Conservation (phyloP, 1,140 invertebrate species). For the Dufourea novaeangliae region DNA sequence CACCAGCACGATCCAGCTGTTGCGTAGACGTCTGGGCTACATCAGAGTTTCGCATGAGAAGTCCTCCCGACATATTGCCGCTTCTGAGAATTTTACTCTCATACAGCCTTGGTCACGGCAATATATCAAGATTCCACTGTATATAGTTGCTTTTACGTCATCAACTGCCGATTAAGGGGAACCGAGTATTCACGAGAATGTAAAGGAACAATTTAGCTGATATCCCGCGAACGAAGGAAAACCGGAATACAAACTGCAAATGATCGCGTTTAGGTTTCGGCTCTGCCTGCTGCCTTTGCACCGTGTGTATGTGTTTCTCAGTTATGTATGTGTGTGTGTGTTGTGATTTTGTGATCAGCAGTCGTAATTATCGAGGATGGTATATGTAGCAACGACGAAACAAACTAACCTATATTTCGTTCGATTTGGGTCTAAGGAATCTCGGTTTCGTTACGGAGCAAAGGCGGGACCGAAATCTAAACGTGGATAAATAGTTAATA, state of each 20-base stretch:
- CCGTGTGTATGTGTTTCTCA: too few species aligned
- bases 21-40: too few species aligned
- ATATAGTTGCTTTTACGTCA: too few species aligned
- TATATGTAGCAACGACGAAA: slow-evolving; percentile 1
- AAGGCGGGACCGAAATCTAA: slow-evolving; percentile 19
- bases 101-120: too few species aligned
- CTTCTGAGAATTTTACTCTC: too few species aligned
- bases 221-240: background rate
- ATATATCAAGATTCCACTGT: too few species aligned
- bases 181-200: background rate
- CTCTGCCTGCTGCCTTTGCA: too few species aligned
- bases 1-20: too few species aligned
- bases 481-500: background rate
- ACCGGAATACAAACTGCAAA: background rate
- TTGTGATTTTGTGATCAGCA: background rate
- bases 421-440: slow-evolving; percentile 2
- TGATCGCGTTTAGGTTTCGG: slow-evolving; percentile 24
- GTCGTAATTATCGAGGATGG: background rate
- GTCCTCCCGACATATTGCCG: too few species aligned
- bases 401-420: slow-evolving; percentile 1
- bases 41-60: too few species aligned
- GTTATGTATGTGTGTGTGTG: background rate
- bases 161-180: too few species aligned
- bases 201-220: background rate
- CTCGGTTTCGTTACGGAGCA: slow-evolving; percentile 4